Conservation (phyloP, 2,888 invertebrate genomes). For the Agriopis marginaria region DNA sequence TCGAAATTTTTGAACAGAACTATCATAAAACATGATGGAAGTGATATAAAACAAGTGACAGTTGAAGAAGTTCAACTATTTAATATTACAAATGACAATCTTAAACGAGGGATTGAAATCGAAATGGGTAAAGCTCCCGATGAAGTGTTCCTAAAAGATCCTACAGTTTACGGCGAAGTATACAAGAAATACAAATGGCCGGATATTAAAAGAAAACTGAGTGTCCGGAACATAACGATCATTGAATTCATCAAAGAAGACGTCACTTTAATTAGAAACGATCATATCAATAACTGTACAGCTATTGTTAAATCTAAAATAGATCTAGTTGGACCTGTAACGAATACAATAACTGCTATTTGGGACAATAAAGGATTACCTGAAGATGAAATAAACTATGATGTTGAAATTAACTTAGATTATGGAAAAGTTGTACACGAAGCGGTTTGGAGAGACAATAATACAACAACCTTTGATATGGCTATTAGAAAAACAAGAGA, state of each 20-base stretch:
- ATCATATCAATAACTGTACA: constrained; percentile 65
- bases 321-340: constrained; percentile 51
- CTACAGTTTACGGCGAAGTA: constrained; percentile 65
- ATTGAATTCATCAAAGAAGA: constrained; percentile 60
- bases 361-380: constrained; percentile 64
- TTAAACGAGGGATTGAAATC: constrained; percentile 62
- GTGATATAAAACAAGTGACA: constrained; percentile 61
- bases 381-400: constrained; percentile 55
- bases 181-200: constrained; percentile 67
- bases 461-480: constrained; percentile 44
- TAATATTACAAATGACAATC: constrained; percentile 64
- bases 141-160: constrained; percentile 67
- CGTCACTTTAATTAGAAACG: constrained; percentile 53
- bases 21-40: constrained; percentile 52
- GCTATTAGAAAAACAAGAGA: constrained; percentile 54
- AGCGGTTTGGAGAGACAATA: constrained; percentile 64
- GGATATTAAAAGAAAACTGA: constrained; percentile 57
- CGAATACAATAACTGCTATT: constrained; percentile 56
- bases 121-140: constrained; percentile 68
- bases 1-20: constrained; percentile 51
- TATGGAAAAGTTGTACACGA: constrained; percentile 49
- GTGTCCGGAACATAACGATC: constrained; percentile 55
- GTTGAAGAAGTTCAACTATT: constrained; percentile 63
- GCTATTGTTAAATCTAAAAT: constrained; percentile 48
- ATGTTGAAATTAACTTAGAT: constrained; percentile 56